Percentiles rank a stretch among this genome's conserved stretches.
phyloP scores from a whole-genome alignment of 2,113 vertebrate genomes.

The Amblyopsis rosae region DNA sequence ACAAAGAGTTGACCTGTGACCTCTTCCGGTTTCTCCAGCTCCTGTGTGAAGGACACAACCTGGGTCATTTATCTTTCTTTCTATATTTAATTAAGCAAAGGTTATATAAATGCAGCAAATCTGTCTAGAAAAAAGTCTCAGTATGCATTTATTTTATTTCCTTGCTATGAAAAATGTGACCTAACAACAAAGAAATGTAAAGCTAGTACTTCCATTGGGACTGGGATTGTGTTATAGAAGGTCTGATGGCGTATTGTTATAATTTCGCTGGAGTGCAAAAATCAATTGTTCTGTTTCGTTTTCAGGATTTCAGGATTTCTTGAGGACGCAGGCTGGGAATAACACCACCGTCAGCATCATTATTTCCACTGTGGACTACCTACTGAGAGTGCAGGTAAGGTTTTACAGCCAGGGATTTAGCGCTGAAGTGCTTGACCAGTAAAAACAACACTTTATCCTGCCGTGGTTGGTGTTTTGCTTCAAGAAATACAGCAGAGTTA shows the following conservation, averaged over 20 bases:
- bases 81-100: not conserved
- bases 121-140: not conserved
- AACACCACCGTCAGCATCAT: conserved; percentile 97
- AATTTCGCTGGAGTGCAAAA: not conserved
- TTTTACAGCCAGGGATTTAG: not conserved
- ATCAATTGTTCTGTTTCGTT: not conserved
- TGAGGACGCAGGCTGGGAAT: conserved; percentile 95
- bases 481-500: not conserved
- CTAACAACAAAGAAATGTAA: too few species aligned
- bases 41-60: conserved; percentile 96
- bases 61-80: conserved; percentile 76
- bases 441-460: not conserved
- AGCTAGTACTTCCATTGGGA: too few species aligned
- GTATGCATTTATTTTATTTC: too few species aligned
- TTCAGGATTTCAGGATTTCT: conserved; percentile 93
- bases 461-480: not conserved
- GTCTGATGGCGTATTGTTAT: too few species aligned
- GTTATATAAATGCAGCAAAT: not conserved
- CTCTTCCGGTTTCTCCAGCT: conserved; percentile 95
- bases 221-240: too few species aligned
- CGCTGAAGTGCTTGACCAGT: not conserved
- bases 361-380: conserved; percentile 95
- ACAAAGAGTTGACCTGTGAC: conserved; percentile 92
- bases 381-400: conserved; percentile 90
- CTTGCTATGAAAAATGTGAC: too few species aligned